Conservation (phyloP, 2,888 invertebrate genomes). For the Zaprionus bogoriensis region DNA sequence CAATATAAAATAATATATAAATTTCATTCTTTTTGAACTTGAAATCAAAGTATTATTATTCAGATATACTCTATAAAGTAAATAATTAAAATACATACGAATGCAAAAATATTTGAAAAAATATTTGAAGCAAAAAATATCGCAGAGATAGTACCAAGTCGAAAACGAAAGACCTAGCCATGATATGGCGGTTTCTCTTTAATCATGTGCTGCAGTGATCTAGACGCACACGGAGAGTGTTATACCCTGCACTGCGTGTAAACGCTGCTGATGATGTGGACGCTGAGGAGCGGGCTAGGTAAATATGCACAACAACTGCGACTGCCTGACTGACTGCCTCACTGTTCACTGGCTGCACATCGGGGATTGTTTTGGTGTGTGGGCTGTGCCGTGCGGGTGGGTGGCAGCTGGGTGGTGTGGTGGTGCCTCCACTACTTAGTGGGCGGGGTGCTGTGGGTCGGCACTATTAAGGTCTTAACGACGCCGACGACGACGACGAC, state of each 20-base stretch:
- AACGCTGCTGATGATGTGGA: slow-evolving; percentile 31
- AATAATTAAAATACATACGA: too few species aligned
- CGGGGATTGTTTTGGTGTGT: slow-evolving; percentile 16
- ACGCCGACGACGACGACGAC: slow-evolving; percentile 45
- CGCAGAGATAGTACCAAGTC: too few species aligned
- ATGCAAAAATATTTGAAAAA: too few species aligned
- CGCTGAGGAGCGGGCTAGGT: slow-evolving; percentile 52
- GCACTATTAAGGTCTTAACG: slow-evolving; percentile 69
- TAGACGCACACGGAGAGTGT: not conserved
- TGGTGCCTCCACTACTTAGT: not conserved
- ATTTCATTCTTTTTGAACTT: too few species aligned
- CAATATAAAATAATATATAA: too few species aligned
- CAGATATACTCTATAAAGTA: too few species aligned
- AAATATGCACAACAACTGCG: slow-evolving; percentile 61
- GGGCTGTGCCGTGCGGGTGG: not conserved
- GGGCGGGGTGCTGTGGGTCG: slow-evolving; percentile 10
- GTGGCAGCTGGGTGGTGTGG: not conserved
- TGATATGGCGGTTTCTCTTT: too few species aligned
- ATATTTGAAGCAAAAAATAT: too few species aligned
- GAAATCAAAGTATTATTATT: too few species aligned
- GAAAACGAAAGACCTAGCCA: too few species aligned
- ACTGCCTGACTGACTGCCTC: slow-evolving; percentile 59
- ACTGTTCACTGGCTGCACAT: slow-evolving; percentile 55
- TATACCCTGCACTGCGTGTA: slow-evolving; percentile 10
- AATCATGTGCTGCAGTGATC: too few species aligned